phyloP scores from a whole-genome alignment of 2,888 invertebrate species.

The Drosophila trichaetosa region DNA sequence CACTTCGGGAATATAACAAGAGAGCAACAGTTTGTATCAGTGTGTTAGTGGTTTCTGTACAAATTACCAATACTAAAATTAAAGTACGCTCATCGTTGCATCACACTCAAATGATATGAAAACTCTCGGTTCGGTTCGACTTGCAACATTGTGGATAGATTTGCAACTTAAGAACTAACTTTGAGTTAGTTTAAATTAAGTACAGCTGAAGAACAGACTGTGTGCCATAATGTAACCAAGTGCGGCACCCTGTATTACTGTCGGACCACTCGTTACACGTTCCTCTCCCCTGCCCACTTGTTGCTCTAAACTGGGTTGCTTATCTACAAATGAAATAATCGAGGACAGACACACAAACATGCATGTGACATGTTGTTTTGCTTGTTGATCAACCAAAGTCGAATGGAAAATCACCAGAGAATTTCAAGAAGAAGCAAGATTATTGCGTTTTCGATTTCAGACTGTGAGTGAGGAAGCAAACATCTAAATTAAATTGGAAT shows the following conservation, averaged over 20 bases:
- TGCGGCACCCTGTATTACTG: slow-evolving; percentile 8
- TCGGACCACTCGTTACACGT: neutral
- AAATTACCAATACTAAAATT: slow-evolving; percentile 27
- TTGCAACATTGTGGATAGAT: neutral
- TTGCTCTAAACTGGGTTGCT: neutral
- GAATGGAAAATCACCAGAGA: slow-evolving; percentile 32
- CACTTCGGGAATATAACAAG: slow-evolving; percentile 7
- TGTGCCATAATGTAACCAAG: neutral
- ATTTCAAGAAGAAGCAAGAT: slow-evolving; percentile 21
- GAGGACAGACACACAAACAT: slow-evolving; percentile 5
- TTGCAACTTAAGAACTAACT: neutral
- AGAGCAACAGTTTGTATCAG: slow-evolving; percentile 13
- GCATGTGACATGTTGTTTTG: slow-evolving; percentile 18
- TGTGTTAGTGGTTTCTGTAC: slow-evolving; percentile 37
- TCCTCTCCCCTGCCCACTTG: neutral
- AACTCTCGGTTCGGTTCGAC: neutral
- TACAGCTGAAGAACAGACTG: too few species aligned
- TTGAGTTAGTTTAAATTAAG: neutral
- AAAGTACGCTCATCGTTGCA: slow-evolving; percentile 7
- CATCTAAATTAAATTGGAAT: neutral
- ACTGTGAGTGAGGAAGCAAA: neutral
- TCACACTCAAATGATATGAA: neutral
- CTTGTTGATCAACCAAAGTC: slow-evolving; percentile 19
- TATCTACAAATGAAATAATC: slow-evolving; percentile 23
- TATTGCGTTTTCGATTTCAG: slow-evolving; percentile 11